phyloP scores from a whole-genome alignment of 2,113 vertebrate genomes.

The Ailuropoda melanoleuca region DNA sequence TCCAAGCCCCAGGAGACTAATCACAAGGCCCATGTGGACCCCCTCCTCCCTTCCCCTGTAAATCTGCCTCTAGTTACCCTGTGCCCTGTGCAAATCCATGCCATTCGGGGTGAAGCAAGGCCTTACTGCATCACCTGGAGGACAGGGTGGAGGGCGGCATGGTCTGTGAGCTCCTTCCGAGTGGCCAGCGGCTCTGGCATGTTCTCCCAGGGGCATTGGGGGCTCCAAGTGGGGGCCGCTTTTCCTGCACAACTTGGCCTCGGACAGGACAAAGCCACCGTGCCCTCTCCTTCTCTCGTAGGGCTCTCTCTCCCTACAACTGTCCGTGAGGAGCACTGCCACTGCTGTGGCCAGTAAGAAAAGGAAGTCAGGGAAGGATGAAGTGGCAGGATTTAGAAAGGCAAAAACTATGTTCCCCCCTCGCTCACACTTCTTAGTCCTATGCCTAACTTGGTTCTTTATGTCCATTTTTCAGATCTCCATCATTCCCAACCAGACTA shows the following conservation, averaged over 20 bases:
- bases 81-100: not conserved
- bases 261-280: no score
- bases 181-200: accelerated
- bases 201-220: accelerated
- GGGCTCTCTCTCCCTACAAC: not conserved
- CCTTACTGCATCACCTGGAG: not conserved
- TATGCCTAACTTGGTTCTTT: not conserved
- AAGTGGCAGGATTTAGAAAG: not conserved
- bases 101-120: not conserved
- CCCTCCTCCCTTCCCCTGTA: no score
- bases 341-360: not conserved
- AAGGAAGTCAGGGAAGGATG: not conserved
- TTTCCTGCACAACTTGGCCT: not conserved
- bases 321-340: accelerated
- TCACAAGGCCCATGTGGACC: accelerated
- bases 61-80: accelerated
- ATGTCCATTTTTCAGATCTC: not conserved
- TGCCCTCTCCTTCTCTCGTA: not conserved
- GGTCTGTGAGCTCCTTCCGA: not conserved
- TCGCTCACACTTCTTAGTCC: not conserved
- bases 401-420: not conserved
- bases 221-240: not conserved
- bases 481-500: not conserved
- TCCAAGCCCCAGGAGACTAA: not conserved
- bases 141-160: not conserved